phyloP scores from a whole-genome alignment of 2,113 vertebrate species.

The Pomatostomus ruficeps region DNA sequence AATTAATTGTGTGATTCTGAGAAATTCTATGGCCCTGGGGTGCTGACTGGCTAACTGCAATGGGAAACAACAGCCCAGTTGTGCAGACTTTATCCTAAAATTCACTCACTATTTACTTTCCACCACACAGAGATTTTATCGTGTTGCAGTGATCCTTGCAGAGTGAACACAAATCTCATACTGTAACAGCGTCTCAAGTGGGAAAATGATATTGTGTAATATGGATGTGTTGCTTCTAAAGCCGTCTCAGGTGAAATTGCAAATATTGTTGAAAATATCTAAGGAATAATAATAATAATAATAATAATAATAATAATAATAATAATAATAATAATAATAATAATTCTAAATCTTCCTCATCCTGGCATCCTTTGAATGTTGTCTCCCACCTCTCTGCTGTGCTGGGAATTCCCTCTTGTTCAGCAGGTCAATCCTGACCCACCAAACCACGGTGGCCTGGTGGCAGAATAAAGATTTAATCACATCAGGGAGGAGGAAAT shows the following conservation, averaged over 20 bases:
- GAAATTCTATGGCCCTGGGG: rapidly evolving
- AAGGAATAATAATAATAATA: background rate
- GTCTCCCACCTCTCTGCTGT: background rate
- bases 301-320: too few relatives aligned
- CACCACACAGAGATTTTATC: background rate
- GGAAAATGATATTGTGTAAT: background rate
- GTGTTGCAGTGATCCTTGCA: background rate
- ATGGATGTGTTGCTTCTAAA: background rate
- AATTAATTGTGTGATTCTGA: background rate
- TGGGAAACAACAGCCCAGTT: background rate
- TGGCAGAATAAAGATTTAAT: background rate
- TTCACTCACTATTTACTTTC: background rate
- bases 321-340: background rate
- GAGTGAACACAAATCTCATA: background rate
- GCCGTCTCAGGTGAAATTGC: background rate
- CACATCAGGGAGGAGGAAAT: background rate
- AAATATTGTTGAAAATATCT: background rate
- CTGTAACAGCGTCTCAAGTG: background rate
- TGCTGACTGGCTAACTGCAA: background rate
- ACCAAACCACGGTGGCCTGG: background rate
- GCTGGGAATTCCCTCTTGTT: background rate
- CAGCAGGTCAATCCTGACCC: background rate
- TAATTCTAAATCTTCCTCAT: background rate
- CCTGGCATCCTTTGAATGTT: background rate
- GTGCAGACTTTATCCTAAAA: background rate